Conservation (phyloP, 2,888 invertebrate genomes). For the Hermodice carunculata region DNA sequence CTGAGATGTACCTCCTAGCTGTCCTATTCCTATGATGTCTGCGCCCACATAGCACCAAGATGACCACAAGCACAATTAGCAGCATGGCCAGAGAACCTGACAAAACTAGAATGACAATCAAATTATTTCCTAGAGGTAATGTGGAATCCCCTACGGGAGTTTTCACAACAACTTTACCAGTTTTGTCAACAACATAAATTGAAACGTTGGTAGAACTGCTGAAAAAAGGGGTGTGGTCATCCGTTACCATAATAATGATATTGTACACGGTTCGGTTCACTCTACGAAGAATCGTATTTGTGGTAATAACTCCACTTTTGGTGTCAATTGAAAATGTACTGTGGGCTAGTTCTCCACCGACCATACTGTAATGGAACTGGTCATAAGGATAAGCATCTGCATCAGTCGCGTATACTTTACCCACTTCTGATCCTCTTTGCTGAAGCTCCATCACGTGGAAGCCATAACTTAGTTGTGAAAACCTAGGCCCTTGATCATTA, state of each 20-base stretch:
- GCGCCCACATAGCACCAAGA: too few relatives aligned
- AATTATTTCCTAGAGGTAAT: too few relatives aligned
- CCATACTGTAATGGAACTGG: constrained; percentile 10
- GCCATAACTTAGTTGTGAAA: constrained; percentile 9
- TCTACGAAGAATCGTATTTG: constrained; percentile 85
- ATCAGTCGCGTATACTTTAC: constrained; percentile 16
- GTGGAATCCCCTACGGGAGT: too few relatives aligned
- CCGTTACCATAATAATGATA: constrained; percentile 77
- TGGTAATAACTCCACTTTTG: constrained; percentile 87
- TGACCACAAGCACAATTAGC: too few relatives aligned
- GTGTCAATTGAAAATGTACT: constrained; percentile 89
- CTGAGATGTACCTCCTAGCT: too few relatives aligned
- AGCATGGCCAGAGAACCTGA: too few relatives aligned
- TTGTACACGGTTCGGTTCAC: constrained; percentile 84
- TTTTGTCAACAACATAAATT: constrained; percentile 12
- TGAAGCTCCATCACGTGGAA: constrained; percentile 30
- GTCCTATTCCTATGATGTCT: too few relatives aligned
- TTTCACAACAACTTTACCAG: too few relatives aligned
- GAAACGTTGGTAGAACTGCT: constrained; percentile 12
- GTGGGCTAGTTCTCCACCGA: not conserved
- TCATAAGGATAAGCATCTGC: constrained; percentile 4
- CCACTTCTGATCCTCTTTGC: constrained; percentile 12
- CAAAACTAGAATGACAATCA: too few relatives aligned
- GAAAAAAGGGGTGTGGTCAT: constrained; percentile 7
- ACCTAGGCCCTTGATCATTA: constrained; percentile 27